phyloP scores from a whole-genome alignment of 37 sponge, comb jelly and placozoan genomes.

The Theonella swinhoei region DNA sequence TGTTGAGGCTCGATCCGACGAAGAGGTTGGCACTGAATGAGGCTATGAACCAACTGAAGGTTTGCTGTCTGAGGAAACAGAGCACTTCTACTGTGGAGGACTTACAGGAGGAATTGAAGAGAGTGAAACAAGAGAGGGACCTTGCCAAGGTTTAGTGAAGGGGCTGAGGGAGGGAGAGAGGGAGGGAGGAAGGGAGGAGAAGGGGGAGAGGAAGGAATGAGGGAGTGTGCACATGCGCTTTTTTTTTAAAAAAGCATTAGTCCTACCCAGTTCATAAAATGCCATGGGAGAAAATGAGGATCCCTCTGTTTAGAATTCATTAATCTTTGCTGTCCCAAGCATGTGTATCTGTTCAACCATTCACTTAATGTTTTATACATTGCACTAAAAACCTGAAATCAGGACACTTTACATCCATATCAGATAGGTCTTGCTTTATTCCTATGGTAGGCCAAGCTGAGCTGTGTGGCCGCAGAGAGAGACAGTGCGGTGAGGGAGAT shows the following conservation, averaged over 20 bases:
- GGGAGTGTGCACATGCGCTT: too few species aligned
- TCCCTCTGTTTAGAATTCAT: too few species aligned
- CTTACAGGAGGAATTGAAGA: slow-evolving; percentile 19
- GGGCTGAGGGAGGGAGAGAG: not conserved
- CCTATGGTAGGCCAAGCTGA: slow-evolving; percentile 34
- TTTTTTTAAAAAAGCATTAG: too few species aligned
- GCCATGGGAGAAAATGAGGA: too few species aligned
- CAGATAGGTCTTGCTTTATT: too few species aligned
- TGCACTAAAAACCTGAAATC: too few species aligned
- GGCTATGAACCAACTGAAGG: slow-evolving; percentile 48
- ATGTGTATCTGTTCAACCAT: too few species aligned
- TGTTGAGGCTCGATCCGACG: slow-evolving; percentile 16
- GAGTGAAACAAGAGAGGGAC: slow-evolving; percentile 37
- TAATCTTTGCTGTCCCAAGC: too few species aligned
- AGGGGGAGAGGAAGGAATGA: too few species aligned
- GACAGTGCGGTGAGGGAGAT: slow-evolving; percentile 61
- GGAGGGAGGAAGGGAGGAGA: not conserved
- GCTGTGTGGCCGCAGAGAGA: slow-evolving; percentile 39
- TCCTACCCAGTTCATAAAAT: too few species aligned
- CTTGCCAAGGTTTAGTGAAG: slow-evolving; percentile 49
- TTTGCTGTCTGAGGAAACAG: slow-evolving; percentile 22
- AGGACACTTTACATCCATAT: too few species aligned
- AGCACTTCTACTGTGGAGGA: not conserved
- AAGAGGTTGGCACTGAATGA: slow-evolving; percentile 34
- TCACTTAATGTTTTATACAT: too few species aligned